Evolutionary conservation across 2,888 invertebrate genomes (phyloP).

Genomic region (Cataglyphis altisquamis): DNA sequence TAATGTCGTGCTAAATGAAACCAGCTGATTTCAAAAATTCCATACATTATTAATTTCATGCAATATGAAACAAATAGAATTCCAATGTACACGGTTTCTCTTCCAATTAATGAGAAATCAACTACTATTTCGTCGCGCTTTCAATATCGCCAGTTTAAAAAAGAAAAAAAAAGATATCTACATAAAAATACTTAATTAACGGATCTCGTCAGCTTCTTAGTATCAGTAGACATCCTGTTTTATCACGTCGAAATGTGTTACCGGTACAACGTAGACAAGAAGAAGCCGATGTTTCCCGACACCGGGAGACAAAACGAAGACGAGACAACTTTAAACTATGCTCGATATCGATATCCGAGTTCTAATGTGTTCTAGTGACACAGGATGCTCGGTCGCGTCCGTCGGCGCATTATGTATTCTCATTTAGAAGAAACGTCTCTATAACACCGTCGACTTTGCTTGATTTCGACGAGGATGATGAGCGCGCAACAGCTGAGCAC

Average conservation of each 20-base stretch:
- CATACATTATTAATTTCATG: not conserved
- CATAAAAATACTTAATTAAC: not conserved
- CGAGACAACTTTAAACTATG: not conserved
- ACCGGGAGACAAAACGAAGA: not conserved
- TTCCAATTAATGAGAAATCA: conserved; percentile 6
- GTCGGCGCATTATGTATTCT: not conserved
- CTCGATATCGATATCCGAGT: conserved; percentile 59
- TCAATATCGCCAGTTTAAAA: not conserved
- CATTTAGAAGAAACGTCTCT: conserved; percentile 37
- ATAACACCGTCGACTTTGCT: conserved; percentile 41
- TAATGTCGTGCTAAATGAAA: not conserved
- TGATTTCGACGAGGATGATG: conserved; percentile 63
- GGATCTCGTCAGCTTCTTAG: not conserved
- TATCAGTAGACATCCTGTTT: not conserved
- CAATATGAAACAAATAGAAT: conserved; percentile 15
- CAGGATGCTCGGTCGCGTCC: not conserved
- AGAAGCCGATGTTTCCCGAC: not conserved
- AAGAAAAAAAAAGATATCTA: not conserved
- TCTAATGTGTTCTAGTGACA: conserved; percentile 62
- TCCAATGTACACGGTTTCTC: not conserved
- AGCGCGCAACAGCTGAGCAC: conserved; percentile 84
- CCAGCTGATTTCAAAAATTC: conserved; percentile 10
- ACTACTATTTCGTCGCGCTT: not conserved
- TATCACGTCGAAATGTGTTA: not conserved
- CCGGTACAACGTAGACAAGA: not conserved